Evolutionary conservation across 2,113 vertebrate species (phyloP).

Genomic region (Urocitellus parryii): DNA sequence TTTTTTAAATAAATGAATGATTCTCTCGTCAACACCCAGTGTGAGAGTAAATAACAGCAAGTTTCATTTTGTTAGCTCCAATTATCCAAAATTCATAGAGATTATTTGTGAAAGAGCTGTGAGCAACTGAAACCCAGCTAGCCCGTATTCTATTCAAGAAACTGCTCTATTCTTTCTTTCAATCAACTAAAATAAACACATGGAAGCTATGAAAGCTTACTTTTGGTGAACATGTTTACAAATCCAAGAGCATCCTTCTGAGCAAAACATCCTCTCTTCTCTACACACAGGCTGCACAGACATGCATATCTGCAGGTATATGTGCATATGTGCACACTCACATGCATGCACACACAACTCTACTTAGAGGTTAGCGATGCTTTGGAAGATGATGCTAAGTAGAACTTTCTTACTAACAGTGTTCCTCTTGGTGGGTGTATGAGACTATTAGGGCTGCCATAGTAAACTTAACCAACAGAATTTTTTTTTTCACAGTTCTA

Average conservation of each 20-base stretch:
- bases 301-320: background rate
- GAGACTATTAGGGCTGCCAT: background rate
- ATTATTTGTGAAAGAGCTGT: background rate
- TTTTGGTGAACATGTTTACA: background rate
- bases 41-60: background rate
- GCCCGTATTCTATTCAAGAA: background rate
- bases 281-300: background rate
- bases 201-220: background rate
- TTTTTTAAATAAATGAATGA: conserved; percentile 1
- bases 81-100: background rate
- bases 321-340: too few species aligned
- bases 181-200: background rate
- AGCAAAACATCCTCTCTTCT: background rate
- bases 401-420: background rate
- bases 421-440: background rate
- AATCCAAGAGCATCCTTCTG: background rate
- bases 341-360: background rate
- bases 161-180: background rate
- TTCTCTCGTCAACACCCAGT: background rate
- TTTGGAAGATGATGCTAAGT: background rate
- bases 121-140: background rate
- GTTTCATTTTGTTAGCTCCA: background rate
- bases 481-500: background rate
- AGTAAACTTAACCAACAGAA: background rate
- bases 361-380: background rate